A percentile compares a stretch with the other conserved stretches of the same genome.
phyloP scores from a whole-genome alignment of 1,140 invertebrate species.

The Olivierus martensii region DNA sequence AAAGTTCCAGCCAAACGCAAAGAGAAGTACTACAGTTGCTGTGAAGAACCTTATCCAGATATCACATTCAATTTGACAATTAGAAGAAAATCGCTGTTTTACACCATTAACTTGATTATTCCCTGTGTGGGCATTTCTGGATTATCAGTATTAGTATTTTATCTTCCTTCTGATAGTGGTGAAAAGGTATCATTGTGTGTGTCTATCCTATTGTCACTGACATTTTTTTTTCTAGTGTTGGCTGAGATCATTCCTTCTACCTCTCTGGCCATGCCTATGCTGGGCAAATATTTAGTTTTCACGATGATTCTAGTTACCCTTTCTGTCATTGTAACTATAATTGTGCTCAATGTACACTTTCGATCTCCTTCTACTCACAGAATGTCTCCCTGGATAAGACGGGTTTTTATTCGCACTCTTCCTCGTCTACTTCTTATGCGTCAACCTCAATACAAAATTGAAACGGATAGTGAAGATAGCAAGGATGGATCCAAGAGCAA shows the following conservation, averaged over 20 bases:
- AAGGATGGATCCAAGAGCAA: not conserved
- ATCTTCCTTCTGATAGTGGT: slow-evolving; percentile 93
- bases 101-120: slow-evolving; percentile 92
- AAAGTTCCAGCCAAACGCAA: slow-evolving; percentile 72
- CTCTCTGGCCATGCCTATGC: slow-evolving; percentile 84
- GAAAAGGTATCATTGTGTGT: slow-evolving; percentile 97
- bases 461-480: slow-evolving; percentile 9
- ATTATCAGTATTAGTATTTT: slow-evolving; percentile 94
- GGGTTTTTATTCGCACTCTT: slow-evolving; percentile 75
- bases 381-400: slow-evolving; percentile 72
- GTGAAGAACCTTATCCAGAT: slow-evolving; percentile 49
- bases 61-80: slow-evolving; percentile 91
- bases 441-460: slow-evolving; percentile 24
- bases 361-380: slow-evolving; percentile 94
- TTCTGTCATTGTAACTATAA: slow-evolving; percentile 94
- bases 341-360: slow-evolving; percentile 97
- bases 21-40: slow-evolving; percentile 80
- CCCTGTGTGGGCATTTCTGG: slow-evolving; percentile 93
- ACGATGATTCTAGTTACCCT: slow-evolving; percentile 98
- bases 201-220: slow-evolving; percentile 94
- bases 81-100: slow-evolving; percentile 84
- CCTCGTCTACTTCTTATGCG: slow-evolving; percentile 65
- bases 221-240: slow-evolving; percentile 94
- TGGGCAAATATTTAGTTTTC: slow-evolving; percentile 92
- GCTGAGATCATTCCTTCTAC: slow-evolving; percentile 98